Base-by-base conservation (phyloP, 2,113 vertebrate species). In the Galemys pyrenaicus region DNA sequence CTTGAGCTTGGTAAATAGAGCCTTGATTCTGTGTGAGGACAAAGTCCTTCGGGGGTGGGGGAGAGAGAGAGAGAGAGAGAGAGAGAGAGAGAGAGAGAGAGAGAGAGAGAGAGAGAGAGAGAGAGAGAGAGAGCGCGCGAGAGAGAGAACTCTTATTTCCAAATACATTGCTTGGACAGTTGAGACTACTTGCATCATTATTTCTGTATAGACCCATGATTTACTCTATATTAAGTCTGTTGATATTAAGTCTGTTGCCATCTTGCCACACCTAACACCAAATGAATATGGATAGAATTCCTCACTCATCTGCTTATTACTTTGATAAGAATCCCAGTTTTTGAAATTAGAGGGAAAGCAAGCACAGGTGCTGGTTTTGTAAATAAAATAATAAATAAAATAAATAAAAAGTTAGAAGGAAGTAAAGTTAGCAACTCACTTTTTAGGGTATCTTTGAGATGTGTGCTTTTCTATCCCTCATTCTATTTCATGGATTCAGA, bases 261-360 rank as follows among this genome's bases (percentile, higher is more conserved):
- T n/a, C 17, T 22, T 37, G 2, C 28, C 32, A 15, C 46, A 13
- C n/a, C 22, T 64, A 24, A 65, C 6, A 68, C 37, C 9, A 56
- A 64, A 19, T 32, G 12, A 64, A n/a, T 20, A 2, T 51, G 49
- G 62, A 37, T 7, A 24, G 16, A 84, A 68, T 39, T 68, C 26
- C 30, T 94, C 32, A 51, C 6, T 77, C 15, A 39, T 49, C 35
- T 26, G 19, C 12, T 73, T 87, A 35, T 62, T 58, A 41, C 41
- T 78, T 85, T 78, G 92, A 80, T 56, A 84, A 95, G 93, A 94
- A 87, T 80, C 56, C n/a, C 65, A 92, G 19, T 4, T 44, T 68
- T 91, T 83, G 35, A 71, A 87, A 84, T 93, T 54, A 26, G 37
- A 80, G 35, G 28, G 9, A 73, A 87, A 86, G 24, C 19, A 32